These are phyloP conservation scores for Dicerorhinus sumatrensis DNA, from an alignment of 2,113 vertebrate species.

Conservation along the genomic window DNA sequence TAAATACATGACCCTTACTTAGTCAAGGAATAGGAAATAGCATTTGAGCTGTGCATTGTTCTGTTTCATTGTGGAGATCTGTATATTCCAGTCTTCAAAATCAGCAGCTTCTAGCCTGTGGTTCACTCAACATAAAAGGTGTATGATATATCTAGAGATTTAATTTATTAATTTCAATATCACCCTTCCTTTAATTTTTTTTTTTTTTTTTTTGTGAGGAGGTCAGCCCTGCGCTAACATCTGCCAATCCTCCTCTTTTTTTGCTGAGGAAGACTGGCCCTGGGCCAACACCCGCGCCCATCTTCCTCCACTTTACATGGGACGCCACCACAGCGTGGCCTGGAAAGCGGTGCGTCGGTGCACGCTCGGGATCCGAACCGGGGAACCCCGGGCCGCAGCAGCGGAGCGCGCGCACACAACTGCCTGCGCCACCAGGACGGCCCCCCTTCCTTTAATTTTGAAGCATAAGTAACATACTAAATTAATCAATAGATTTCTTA, in stretches of 20 bases:
- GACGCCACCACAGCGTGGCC: no score
- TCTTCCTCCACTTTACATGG: no score
- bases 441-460: not conserved
- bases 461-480: constrained; percentile 47
- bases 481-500: not conserved
- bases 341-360: no score
- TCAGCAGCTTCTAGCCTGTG: not conserved
- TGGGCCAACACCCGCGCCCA: no score
- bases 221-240: no score
- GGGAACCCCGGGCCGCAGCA: no score
- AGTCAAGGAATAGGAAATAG: not conserved
- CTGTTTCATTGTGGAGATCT: not conserved
- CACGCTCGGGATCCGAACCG: no score
- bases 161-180: not conserved
- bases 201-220: no score
- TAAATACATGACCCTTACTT: not conserved
- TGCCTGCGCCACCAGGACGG: no score
- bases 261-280: no score
- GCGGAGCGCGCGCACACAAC: no score
- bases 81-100: not conserved
- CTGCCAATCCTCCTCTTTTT: no score
- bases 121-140: not conserved
- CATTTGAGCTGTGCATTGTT: not conserved
- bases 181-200: not conserved
- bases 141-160: not conserved